A percentile compares a stretch with the other conserved stretches of the same genome.
Conservation (phyloP, 2,113 vertebrate genomes). For the Ceuthmochares aereus region DNA sequence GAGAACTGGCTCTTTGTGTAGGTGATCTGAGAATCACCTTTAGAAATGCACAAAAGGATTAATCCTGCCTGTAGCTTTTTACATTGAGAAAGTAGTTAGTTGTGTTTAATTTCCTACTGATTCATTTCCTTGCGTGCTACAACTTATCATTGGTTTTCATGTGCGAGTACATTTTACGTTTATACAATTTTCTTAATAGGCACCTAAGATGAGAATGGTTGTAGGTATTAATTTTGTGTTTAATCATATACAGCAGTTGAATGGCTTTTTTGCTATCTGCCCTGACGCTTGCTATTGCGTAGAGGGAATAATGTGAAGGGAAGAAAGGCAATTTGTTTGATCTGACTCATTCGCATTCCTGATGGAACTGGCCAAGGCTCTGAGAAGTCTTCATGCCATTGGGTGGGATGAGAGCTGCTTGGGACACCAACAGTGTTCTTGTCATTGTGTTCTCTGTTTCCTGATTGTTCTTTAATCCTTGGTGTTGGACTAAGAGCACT, state of each 20-base stretch:
- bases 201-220: neutral
- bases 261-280: neutral
- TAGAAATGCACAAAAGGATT: neutral
- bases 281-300: fast-evolving
- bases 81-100: neutral
- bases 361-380: neutral
- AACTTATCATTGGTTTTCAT: neutral
- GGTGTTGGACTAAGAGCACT: neutral
- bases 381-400: neutral
- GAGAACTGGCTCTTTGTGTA: slow-evolving; percentile 18
- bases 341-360: neutral
- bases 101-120: slow-evolving; percentile 31
- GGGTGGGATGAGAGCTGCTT: neutral
- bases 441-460: neutral
- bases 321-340: neutral
- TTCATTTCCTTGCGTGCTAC: neutral
- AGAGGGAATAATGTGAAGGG: neutral
- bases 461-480: neutral
- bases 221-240: neutral
- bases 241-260: neutral
- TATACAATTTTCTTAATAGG: neutral
- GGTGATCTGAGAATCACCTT: slow-evolving; percentile 28
- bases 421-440: neutral
- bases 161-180: neutral
- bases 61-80: neutral